Evolutionary conservation across 2,797 vertebrate species (phyloP), one percentile per base, ranked within the genome.

Genomic region (Mastacembelus armatus): DNA sequence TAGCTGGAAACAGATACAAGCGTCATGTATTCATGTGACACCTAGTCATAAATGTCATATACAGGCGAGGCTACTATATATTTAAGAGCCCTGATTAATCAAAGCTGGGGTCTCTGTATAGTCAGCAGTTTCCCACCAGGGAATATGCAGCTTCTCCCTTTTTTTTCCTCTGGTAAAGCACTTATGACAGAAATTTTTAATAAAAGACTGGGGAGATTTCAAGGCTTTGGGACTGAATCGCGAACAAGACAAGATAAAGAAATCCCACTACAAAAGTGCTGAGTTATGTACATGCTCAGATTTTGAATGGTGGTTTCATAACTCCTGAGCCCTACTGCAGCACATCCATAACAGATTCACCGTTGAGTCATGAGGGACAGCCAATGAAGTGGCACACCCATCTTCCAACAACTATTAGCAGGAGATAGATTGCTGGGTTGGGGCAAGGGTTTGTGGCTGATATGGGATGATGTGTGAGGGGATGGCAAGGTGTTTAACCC

Each of bases 401-500:
- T 66, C 69, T 54, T 59, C 55, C n/a, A 44, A 44, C 21, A 52
- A 57, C 78, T 69, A 77, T 82, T 85, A 82, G 60, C 4, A 26
- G 3, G n/a, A 71, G 69, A 88, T 49, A 50, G 71, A 86, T 75
- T 19, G 55, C 64, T 33, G 52, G 42, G 49, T 48, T 44, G 43
- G 40, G 43, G 15, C 10, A 4, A 51, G 55, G 44, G 50, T 50
- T 62, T 66, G 70, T 42, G 38, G 50, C 57, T 48, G 52, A 59
- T 70, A 49, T n/a, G 36, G 15, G 60, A 77, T 75, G 83, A 82
- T 81, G 69, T 68, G 77, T 78, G 65, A 66, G 52, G 39, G 40
- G 40, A 61, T 57, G 74, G 61, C 52, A 65, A 78, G 71, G 57
- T 55, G 66, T 83, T 85, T 80, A 78, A 86, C 80, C 85, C 58